Conservation (phyloP, 2,797 vertebrate species). For the Brachymystax lenok region DNA sequence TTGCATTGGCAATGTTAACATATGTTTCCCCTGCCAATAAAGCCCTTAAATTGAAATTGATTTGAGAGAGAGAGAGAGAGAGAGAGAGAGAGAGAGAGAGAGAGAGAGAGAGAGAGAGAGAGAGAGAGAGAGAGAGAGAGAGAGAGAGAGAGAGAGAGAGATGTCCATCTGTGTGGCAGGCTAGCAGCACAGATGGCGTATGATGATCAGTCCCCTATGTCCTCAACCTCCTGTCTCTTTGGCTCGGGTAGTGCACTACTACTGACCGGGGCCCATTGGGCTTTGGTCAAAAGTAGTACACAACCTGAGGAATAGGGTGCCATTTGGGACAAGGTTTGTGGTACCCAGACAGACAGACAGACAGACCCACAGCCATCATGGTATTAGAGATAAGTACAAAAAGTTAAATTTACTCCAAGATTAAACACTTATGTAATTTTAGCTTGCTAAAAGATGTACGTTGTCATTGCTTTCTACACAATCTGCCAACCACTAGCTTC, state of each 20-base stretch:
- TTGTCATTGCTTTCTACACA: neutral
- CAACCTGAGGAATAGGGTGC: neutral
- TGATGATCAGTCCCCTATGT: slow-evolving; percentile 43
- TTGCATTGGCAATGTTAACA: too few relatives aligned
- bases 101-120: too few relatives aligned
- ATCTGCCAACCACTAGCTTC: neutral
- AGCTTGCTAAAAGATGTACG: too few relatives aligned
- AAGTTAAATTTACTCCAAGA: slow-evolving; percentile 21
- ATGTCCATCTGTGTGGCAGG: slow-evolving; percentile 51
- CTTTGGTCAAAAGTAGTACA: neutral
- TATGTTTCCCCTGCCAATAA: too few relatives aligned
- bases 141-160: neutral
- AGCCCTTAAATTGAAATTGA: too few relatives aligned
- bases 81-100: neutral
- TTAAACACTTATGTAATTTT: neutral
- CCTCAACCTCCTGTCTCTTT: slow-evolving; percentile 59
- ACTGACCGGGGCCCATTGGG: too few relatives aligned
- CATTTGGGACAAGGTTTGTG: neutral
- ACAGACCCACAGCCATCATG: neutral
- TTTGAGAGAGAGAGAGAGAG: neutral
- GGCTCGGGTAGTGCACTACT: neutral
- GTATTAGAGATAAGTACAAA: slow-evolving; percentile 27
- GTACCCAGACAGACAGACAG: too few relatives aligned
- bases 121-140: neutral
- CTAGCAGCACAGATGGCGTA: slow-evolving; percentile 59